These are phyloP conservation scores for Capreolus pygargus DNA, from an alignment of 2,113 vertebrate species.

Conservation along the genomic window DNA sequence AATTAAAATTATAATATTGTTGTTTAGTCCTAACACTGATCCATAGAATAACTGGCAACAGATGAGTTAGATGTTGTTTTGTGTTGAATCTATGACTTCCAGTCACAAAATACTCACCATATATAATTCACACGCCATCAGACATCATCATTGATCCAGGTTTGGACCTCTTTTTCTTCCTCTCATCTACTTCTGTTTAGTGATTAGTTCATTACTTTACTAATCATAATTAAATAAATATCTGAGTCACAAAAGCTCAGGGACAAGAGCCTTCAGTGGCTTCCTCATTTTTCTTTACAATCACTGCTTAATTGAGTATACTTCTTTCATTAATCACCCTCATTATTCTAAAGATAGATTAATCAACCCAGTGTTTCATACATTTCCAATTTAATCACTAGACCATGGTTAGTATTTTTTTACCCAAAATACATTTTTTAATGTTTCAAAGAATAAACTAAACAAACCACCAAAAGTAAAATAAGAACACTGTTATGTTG, in stretches of 20 bases:
- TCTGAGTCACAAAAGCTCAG: not conserved
- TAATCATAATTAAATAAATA: not conserved
- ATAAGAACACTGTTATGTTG: not conserved
- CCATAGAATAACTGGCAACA: no score
- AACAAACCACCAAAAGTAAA: not conserved
- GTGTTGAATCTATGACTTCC: not conserved
- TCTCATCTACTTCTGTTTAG: not conserved
- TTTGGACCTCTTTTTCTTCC: not conserved
- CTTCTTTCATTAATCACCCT: not conserved
- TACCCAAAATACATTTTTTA: not conserved
- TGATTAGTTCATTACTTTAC: not conserved
- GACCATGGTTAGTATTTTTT: not conserved
- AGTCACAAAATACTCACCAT: not conserved
- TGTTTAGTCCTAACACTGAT: not conserved
- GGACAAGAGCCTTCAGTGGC: not conserved
- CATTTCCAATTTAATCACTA: not conserved
- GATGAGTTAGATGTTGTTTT: fast-evolving
- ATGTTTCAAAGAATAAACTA: no score
- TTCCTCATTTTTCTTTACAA: not conserved
- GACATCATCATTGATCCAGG: not conserved
- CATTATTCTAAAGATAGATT: not conserved
- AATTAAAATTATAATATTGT: not conserved
- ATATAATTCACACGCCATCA: not conserved
- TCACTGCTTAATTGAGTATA: not conserved
- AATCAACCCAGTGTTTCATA: not conserved